These are phyloP conservation scores for Larimichthys crocea DNA, from an alignment of 2,113 vertebrate species.

Conservation along the genomic window DNA sequence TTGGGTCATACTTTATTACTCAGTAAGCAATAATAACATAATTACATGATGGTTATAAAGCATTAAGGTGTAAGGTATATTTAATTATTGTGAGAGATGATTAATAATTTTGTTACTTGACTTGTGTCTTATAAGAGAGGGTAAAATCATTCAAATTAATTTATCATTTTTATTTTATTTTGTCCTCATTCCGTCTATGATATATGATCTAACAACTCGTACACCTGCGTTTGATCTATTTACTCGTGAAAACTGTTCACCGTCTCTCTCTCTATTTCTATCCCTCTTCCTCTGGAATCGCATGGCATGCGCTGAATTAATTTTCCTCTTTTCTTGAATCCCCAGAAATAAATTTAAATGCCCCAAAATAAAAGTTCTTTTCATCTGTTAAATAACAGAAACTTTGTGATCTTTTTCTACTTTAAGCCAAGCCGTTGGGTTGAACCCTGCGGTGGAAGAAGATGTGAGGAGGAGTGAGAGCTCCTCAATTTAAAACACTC, in stretches of 20 bases:
- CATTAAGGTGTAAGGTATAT: background rate
- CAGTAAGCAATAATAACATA: background rate
- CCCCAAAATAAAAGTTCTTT: background rate
- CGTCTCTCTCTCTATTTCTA: background rate
- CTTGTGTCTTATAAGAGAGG: too few species aligned
- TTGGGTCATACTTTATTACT: background rate
- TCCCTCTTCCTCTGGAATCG: background rate
- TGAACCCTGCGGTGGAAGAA: conserved; percentile 56
- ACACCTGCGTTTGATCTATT: background rate
- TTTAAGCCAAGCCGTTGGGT: conserved; percentile 63
- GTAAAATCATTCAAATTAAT: background rate
- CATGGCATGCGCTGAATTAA: conserved; percentile 30
- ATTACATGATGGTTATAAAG: background rate
- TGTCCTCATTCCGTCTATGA: background rate
- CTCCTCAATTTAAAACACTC: conserved; percentile 63
- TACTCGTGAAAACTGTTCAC: background rate
- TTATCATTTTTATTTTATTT: background rate
- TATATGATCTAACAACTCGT: background rate
- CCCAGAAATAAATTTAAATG: conserved; percentile 26
- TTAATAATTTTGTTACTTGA: background rate
- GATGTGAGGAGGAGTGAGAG: conserved; percentile 37
- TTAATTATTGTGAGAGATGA: too few species aligned
- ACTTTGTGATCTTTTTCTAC: conserved; percentile 60
- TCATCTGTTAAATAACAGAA: conserved; percentile 41
- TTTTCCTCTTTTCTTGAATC: background rate